A percentile compares a stretch with the other conserved stretches of the same genome.
Evolutionary conservation across 1,140 invertebrate species (phyloP).

Genomic region (Bombus impatiens): DNA sequence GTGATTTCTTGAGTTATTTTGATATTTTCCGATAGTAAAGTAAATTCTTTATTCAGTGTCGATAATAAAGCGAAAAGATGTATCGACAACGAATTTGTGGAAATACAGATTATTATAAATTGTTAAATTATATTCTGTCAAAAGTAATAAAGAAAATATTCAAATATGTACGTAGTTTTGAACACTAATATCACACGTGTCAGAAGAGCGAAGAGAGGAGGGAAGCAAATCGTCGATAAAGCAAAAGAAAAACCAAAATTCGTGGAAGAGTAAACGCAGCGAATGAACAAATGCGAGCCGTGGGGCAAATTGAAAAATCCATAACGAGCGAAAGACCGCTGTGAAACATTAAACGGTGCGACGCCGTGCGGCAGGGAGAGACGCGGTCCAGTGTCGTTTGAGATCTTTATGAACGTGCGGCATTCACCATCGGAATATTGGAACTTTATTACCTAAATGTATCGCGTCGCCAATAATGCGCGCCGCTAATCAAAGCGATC

Average conservation of each 20-base stretch:
- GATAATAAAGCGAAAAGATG: too few relatives aligned
- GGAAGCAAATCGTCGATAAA: not conserved
- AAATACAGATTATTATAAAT: too few relatives aligned
- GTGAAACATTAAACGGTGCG: not conserved
- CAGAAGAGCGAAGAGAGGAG: too few relatives aligned
- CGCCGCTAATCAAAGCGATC: conserved; percentile 46
- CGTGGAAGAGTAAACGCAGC: not conserved
- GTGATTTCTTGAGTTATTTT: not conserved
- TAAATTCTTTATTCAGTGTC: too few relatives aligned
- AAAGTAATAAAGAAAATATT: too few relatives aligned
- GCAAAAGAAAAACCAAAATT: not conserved
- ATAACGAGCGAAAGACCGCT: not conserved
- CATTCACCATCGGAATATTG: not conserved
- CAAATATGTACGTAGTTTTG: too few relatives aligned
- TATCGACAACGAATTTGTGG: too few relatives aligned
- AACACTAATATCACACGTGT: too few relatives aligned
- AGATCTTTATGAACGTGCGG: conserved; percentile 11
- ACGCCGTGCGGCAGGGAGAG: not conserved
- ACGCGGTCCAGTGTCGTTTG: not conserved
- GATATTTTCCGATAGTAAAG: not conserved
- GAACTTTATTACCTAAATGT: conserved; percentile 41
- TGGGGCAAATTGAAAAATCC: not conserved
- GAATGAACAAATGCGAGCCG: not conserved
- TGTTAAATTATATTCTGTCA: too few relatives aligned
- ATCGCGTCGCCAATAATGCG: conserved; percentile 33